phyloP scores from a whole-genome alignment of 2,113 vertebrate species.

The Bubo blakistoni region DNA sequence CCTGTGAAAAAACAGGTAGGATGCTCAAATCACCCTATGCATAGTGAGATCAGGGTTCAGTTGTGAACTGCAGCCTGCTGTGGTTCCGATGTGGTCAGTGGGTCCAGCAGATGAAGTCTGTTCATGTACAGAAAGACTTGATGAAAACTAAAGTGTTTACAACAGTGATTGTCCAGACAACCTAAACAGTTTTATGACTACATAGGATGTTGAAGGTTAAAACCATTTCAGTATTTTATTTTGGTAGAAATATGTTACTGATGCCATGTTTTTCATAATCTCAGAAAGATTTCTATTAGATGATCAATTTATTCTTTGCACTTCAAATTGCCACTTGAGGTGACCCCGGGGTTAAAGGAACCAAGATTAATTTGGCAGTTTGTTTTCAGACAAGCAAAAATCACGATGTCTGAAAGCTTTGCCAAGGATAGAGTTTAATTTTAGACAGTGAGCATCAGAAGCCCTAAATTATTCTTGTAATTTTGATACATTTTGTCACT shows the following conservation, averaged over 20 bases:
- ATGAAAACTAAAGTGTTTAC: constrained; percentile 34
- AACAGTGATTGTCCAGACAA: background rate
- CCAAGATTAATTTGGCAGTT: constrained; percentile 1
- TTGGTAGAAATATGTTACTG: background rate
- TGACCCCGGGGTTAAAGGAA: background rate
- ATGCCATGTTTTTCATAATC: background rate
- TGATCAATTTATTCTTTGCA: constrained; percentile 13
- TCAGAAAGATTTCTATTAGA: background rate
- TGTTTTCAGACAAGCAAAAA: constrained; percentile 1
- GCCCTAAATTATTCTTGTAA: background rate
- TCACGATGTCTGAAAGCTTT: background rate
- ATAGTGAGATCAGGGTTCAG: background rate
- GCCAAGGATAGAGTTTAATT: background rate
- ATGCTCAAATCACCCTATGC: background rate
- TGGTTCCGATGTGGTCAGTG: background rate
- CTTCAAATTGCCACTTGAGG: background rate
- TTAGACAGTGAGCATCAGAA: background rate
- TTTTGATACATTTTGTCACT: background rate
- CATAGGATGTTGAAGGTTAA: constrained; percentile 3
- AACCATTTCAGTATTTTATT: background rate
- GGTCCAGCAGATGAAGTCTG: background rate
- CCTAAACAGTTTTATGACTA: background rate
- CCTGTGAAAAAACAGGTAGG: background rate
- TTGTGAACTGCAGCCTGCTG: background rate
- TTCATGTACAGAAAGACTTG: background rate